These are phyloP conservation scores for Syngnathoides biaculeatus DNA, from an alignment of 2,113 vertebrate species.

Conservation along the genomic window DNA sequence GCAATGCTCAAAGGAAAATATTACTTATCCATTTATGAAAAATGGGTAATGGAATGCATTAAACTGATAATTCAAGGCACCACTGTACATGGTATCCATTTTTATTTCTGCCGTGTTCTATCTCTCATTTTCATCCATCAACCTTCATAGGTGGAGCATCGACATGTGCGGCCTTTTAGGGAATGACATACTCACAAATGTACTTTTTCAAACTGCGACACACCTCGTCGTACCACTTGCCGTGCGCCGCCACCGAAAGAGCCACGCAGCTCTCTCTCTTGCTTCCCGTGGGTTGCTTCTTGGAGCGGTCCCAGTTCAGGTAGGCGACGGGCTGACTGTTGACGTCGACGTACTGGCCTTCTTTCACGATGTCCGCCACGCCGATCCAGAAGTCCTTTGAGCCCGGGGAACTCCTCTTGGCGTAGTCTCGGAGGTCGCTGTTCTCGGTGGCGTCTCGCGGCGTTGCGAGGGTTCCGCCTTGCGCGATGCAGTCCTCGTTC, in stretches of 20 bases:
- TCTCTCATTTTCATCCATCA: conserved; percentile 22
- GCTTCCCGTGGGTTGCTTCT: conserved; percentile 85
- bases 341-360: conserved; percentile 93
- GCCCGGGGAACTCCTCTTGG: conserved; percentile 77
- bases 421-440: conserved; percentile 81
- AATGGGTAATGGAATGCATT: background rate
- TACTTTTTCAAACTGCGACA: conserved; percentile 89
- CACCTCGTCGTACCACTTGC: conserved; percentile 89
- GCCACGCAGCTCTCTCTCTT: conserved; percentile 88
- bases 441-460: conserved; percentile 84
- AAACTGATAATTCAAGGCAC: background rate
- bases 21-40: no score
- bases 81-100: no score
- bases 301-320: conserved; percentile 86
- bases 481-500: conserved; percentile 93
- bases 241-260: conserved; percentile 82
- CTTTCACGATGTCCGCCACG: conserved; percentile 85
- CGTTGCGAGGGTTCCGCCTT: conserved; percentile 87
- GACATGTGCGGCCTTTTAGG: conserved; percentile 57
- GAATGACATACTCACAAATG: conserved; percentile 92
- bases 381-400: conserved; percentile 89
- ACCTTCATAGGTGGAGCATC: conserved; percentile 14
- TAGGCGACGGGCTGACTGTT: conserved; percentile 82
- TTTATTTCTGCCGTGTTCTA: background rate
- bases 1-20: no score